Percentiles rank a stretch among this genome's conserved stretches.
These are phyloP conservation scores for Scaptomyza cyrtandrae DNA, from an alignment of 2,888 invertebrate genomes.

Conservation along the genomic window DNA sequence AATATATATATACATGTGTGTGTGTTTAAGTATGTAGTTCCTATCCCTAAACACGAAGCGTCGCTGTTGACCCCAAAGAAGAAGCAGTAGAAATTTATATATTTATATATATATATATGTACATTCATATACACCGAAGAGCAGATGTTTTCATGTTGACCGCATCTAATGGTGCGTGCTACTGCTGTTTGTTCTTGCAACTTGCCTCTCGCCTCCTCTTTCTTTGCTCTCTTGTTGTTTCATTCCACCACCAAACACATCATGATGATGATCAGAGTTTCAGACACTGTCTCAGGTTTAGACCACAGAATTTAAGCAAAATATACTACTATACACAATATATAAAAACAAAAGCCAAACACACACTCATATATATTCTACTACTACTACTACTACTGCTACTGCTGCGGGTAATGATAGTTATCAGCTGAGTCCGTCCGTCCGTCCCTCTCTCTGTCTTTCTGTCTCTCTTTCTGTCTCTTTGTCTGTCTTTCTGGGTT, in stretches of 20 bases:
- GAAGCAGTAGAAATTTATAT: background rate
- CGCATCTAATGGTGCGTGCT: conserved; percentile 84
- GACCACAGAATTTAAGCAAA: conserved; percentile 62
- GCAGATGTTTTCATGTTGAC: conserved; percentile 83
- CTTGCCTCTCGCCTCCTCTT: conserved; percentile 41
- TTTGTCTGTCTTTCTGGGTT: conserved; percentile 33
- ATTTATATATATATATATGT: conserved; percentile 4
- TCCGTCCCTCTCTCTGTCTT: background rate
- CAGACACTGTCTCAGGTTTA: conserved; percentile 28
- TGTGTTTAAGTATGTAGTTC: background rate
- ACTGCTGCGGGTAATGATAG: conserved; percentile 77
- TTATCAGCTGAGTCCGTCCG: conserved; percentile 60
- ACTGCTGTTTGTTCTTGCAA: conserved; percentile 72
- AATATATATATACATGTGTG: background rate
- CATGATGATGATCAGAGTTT: conserved; percentile 37
- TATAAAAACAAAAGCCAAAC: conserved; percentile 41
- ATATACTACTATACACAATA: conserved; percentile 25
- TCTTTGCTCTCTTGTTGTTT: conserved; percentile 30
- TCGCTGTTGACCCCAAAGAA: conserved; percentile 63
- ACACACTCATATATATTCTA: conserved; percentile 29
- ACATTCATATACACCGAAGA: conserved; percentile 59
- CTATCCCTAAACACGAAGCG: conserved; percentile 18
- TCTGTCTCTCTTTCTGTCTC: conserved; percentile 23
- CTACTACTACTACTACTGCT: background rate
- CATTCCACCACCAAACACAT: conserved; percentile 29